Conservation (phyloP, 2,113 vertebrate species). For the Oncorhynchus gorbuscha region DNA sequence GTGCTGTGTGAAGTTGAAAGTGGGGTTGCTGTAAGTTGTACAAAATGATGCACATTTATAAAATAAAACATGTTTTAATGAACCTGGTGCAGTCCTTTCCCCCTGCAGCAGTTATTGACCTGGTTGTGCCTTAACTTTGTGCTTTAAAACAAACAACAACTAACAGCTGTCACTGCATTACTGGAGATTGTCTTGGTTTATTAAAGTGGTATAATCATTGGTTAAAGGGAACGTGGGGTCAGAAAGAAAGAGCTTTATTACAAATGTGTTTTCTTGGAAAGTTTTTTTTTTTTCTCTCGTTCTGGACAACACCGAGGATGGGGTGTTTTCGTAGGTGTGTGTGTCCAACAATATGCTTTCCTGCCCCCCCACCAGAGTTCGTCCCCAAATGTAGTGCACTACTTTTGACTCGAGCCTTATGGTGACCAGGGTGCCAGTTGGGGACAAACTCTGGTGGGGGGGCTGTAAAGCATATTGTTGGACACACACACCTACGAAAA, state of each 20-base stretch:
- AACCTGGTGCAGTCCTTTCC: conserved; percentile 52
- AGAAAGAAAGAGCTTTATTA: conserved; percentile 34
- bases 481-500: too few species aligned
- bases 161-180: conserved; percentile 80
- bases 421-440: too few species aligned
- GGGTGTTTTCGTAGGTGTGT: conserved; percentile 7
- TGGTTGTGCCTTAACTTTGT: conserved; percentile 91
- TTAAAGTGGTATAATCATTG: conserved; percentile 22
- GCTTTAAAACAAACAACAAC: conserved; percentile 57
- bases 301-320: too few species aligned
- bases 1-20: conserved; percentile 53
- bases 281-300: neutral
- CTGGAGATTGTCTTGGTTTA: conserved; percentile 76
- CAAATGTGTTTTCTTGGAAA: conserved; percentile 51
- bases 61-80: conserved; percentile 60
- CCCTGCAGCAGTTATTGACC: conserved; percentile 81
- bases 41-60: conserved; percentile 82
- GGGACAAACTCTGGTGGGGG: too few species aligned
- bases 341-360: conserved; percentile 41
- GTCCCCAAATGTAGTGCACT: too few species aligned
- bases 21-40: conserved; percentile 71
- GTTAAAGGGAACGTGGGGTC: conserved; percentile 37
- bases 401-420: too few species aligned
- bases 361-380: neutral
- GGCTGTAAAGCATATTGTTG: too few species aligned